Base-by-base conservation (phyloP, 2,797 vertebrate genomes). In the Fundulus diaphanus region DNA sequence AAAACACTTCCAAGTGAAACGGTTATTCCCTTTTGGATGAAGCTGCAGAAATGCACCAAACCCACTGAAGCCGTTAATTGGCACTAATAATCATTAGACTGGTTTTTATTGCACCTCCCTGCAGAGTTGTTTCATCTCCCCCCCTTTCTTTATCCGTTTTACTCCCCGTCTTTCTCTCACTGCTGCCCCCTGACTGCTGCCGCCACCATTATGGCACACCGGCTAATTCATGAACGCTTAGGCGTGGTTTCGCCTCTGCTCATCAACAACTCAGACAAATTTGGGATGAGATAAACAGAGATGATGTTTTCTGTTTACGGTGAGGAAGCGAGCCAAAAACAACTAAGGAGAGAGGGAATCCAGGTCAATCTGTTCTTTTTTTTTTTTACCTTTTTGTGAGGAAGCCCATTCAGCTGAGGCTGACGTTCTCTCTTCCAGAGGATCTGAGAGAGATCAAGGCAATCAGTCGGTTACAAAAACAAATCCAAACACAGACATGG, bases 371-470 rank as follows among this genome's bases (percentile, higher is more conserved):
- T n/a, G n/a, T n/a, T n/a, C n/a, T n/a, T n/a, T n/a, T n/a, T n/a
- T n/a, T n/a, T 54, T 57, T 1, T 0, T 86, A 94, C 93, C 92
- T 93, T 89, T 91, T 33, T 87, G 87, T 44, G 80, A 77, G 40
- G 84, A 37, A 85, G 88, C 95, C 96, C 96, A 92, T 69, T 96
- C 96, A 3, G 90, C 91, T 1, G 94, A 85, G 75, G 83, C 66
- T 1, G 84, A 84, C 1, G 85, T 86, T 79, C 82, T 93, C 7
- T 82, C 59, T 29, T 92, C 92, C 77, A 85, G 33, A 35, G 92
- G 90, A 88, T 94, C 93, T 94, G 86, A 66, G 37, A 13, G 66
- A 81, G 46, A 73, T 2, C 33, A 18, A 57, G 72, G 24, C 20
- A 73, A 42, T 73, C 22, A 59, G 40, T 20, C 15, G 78, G 72